Percentiles rank a stretch among this genome's conserved stretches.
These are phyloP conservation scores for Falco peregrinus DNA, from an alignment of 2,797 vertebrate genomes.

Conservation along the genomic window DNA sequence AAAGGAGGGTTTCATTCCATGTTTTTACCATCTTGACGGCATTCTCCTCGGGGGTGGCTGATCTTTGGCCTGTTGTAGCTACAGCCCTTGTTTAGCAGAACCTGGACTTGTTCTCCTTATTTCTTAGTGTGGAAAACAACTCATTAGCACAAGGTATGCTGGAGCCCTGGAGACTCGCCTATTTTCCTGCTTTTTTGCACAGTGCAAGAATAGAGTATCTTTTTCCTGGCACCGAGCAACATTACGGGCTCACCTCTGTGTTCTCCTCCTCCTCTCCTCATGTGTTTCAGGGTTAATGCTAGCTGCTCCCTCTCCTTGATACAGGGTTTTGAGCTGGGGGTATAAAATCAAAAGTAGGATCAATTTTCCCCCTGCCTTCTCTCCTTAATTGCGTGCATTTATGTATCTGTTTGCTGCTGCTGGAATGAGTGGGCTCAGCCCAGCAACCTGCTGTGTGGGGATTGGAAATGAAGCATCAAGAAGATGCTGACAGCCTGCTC, in stretches of 20 bases:
- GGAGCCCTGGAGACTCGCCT: neutral
- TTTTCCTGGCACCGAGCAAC: neutral
- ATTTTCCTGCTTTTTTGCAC: neutral
- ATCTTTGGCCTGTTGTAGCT: constrained; percentile 31
- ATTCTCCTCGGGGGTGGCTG: neutral
- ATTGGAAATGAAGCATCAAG: constrained; percentile 19
- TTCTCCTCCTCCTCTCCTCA: neutral
- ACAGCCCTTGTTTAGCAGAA: constrained; percentile 25
- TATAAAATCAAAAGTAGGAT: neutral
- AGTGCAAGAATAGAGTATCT: neutral
- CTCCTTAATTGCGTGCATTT: neutral
- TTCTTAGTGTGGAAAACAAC: constrained; percentile 48
- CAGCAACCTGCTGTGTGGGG: constrained; percentile 24
- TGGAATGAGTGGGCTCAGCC: neutral
- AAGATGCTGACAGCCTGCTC: neutral
- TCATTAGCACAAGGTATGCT: constrained; percentile 36
- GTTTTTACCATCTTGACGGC: neutral
- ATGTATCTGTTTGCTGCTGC: neutral
- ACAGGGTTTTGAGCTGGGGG: neutral
- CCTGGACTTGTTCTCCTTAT: neutral
- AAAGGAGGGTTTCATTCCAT: neutral
- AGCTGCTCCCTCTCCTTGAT: neutral
- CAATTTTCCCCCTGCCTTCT: neutral
- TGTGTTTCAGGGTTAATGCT: neutral
- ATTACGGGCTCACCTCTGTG: neutral